Percentiles rank a stretch among this genome's conserved stretches.
phyloP scores from a whole-genome alignment of 2,888 invertebrate genomes.

The Hipparchia sbordonii region DNA sequence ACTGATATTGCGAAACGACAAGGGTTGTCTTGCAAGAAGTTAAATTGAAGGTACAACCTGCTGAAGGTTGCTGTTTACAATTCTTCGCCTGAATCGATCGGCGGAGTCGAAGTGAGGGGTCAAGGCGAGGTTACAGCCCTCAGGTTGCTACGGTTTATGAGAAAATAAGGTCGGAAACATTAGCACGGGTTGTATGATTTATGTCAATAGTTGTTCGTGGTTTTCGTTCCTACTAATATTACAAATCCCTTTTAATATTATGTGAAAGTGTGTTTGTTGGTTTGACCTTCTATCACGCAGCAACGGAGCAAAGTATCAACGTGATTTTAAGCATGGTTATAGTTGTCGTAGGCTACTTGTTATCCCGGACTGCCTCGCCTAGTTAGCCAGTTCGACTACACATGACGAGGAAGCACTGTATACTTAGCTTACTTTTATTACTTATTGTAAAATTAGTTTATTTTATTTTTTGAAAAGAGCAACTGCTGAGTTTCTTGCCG shows the following conservation, averaged over 20 bases:
- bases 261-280: background rate
- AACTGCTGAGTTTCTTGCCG: too few relatives aligned
- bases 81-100: slow-evolving; percentile 22
- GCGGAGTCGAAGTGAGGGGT: slow-evolving; percentile 12
- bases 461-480: too few relatives aligned
- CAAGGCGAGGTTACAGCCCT: slow-evolving; percentile 14
- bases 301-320: too few relatives aligned
- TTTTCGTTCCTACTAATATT: background rate
- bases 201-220: slow-evolving; percentile 15
- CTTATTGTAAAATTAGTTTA: too few relatives aligned
- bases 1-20: background rate
- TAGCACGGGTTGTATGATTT: slow-evolving; percentile 19
- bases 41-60: too few relatives aligned
- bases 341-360: too few relatives aligned
- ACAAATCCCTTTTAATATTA: background rate
- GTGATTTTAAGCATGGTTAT: too few relatives aligned
- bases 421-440: too few relatives aligned
- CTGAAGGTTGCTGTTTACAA: slow-evolving; percentile 5
- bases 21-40: slow-evolving; percentile 9
- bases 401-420: too few relatives aligned
- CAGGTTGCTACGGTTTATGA: background rate
- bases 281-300: background rate
- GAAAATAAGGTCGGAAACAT: slow-evolving; percentile 27
- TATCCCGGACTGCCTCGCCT: too few relatives aligned
- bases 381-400: too few relatives aligned